Conservation (phyloP, 2,888 invertebrate genomes). For the Macaria notata region DNA sequence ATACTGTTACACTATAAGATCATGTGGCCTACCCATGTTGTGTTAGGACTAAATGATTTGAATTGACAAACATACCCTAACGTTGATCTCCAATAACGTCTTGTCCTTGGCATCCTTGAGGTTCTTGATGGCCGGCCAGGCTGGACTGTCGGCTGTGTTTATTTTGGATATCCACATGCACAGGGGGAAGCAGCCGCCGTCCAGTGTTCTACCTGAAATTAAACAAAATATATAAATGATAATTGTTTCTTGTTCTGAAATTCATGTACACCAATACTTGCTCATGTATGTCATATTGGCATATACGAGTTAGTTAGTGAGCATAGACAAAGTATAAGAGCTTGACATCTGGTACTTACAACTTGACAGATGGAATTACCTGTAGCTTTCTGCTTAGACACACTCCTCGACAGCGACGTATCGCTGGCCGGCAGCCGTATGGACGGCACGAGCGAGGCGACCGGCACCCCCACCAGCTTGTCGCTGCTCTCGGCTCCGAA, state of each 20-base stretch:
- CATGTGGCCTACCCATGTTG: too few species aligned
- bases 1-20: too few species aligned
- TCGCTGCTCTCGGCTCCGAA: constrained; percentile 80
- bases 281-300: too few species aligned
- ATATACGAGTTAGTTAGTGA: too few species aligned
- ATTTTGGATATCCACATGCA: constrained; percentile 77
- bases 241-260: too few species aligned
- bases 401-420: constrained; percentile 58
- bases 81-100: constrained; percentile 62
- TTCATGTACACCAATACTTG: too few species aligned
- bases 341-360: too few species aligned
- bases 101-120: constrained; percentile 52
- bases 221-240: not conserved
- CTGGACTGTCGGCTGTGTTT: constrained; percentile 49
- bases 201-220: constrained; percentile 78
- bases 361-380: too few species aligned
- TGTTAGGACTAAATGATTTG: too few species aligned
- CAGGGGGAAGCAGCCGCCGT: constrained; percentile 84
- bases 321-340: too few species aligned
- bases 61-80: constrained; percentile 53
- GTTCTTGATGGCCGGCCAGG: constrained; percentile 53
- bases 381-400: constrained; percentile 85
- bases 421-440: constrained; percentile 71
- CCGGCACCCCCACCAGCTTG: constrained; percentile 73
- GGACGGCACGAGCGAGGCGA: constrained; percentile 76